Evolutionary conservation across 2,113 vertebrate genomes (phyloP), one percentile per base, ranked within the genome.

Genomic region (Coryphaenoides rupestris): DNA sequence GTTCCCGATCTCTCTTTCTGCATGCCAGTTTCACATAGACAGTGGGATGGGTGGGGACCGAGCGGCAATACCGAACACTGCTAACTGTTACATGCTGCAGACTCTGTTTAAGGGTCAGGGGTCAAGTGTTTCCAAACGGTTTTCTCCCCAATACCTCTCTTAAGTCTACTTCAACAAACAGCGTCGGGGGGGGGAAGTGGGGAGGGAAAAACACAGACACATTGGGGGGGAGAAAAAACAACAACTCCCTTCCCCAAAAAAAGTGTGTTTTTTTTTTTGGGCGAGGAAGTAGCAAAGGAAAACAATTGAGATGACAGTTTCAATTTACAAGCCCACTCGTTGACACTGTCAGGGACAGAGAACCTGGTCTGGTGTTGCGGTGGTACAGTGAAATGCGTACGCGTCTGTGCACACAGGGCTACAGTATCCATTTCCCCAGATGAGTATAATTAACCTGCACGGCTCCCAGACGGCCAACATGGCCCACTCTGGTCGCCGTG

Each of bases 271-370:
- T 40, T 40, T 40, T 40, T 40, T 40, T n/a, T n/a, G n/a, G 33
- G 33, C 33, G 33, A 40, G 33, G 33, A 40, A 40, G 33, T 40
- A 40, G 13, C 33, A 1, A 12, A 40, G 9, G 33, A 71, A 87
- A 86, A 84, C 79, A 84, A 73, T 87, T 80, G 80, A 86, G 81
- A 84, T 89, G 89, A 81, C 89, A 90, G 55, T 69, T 87, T 85
- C 82, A 88, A 88, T 91, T 91, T 89, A 77, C 80, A 83, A 10
- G 55, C 68, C 23, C 10, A 62, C 78, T 69, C 68, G 7, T 14
- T 75, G 80, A 90, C 81, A 81, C 62, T 82, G 84, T 86, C 84
- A 87, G 77, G 83, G 73, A 84, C 82, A 60, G 73, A 60, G 66
- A 83, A 84, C 77, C 78, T 77, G 77, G 82, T 63, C 79, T 74